Evolutionary conservation across 2,113 vertebrate species (phyloP).

Genomic region (Hylia prasina): DNA sequence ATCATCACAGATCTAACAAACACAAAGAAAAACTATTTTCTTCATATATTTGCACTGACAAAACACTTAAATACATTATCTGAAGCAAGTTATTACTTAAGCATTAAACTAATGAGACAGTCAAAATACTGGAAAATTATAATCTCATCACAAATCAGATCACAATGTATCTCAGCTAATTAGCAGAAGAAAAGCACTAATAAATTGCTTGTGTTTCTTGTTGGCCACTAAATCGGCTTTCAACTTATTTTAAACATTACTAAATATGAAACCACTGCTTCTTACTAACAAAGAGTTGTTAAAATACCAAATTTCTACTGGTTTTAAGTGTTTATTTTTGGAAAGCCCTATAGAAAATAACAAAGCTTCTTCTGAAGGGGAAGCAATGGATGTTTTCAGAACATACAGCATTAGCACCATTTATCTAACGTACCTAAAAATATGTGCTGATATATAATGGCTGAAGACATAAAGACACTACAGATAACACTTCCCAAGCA

Average conservation of each 20-base stretch:
- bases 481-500: not conserved
- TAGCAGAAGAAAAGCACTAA: conserved; percentile 20
- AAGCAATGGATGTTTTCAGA: not conserved
- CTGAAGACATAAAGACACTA: not conserved
- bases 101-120: conserved; percentile 48
- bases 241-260: not conserved
- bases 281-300: not conserved
- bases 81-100: conserved; percentile 39
- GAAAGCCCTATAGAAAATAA: not conserved
- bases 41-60: not conserved
- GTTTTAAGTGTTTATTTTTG: not conserved
- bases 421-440: not conserved
- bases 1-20: not conserved
- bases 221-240: not conserved
- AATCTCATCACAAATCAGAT: conserved; percentile 53
- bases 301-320: not conserved
- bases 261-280: not conserved
- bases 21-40: not conserved
- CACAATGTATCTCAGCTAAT: conserved; percentile 32
- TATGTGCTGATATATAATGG: not conserved
- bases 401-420: not conserved
- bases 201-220: conserved; percentile 16
- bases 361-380: not conserved
- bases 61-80: conserved; percentile 14
- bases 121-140: conserved; percentile 57